phyloP scores from a whole-genome alignment of 1,140 invertebrate species.

The Meloidogyne exigua region DNA sequence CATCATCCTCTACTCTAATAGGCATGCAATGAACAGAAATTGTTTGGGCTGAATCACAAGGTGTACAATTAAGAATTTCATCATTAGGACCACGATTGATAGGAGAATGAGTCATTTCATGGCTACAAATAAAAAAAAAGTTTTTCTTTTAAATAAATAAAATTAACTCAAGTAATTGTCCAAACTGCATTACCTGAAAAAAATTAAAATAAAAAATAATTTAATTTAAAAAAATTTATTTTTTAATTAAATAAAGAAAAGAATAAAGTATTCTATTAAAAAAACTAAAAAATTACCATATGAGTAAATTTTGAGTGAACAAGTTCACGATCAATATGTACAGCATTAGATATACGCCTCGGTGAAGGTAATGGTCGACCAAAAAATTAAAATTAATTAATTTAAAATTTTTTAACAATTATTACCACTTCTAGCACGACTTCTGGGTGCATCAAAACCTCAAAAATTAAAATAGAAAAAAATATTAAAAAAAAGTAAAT shows the following conservation, averaged over 20 bases:
- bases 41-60: conserved; percentile 50
- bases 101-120: conserved; percentile 53
- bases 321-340: conserved; percentile 80
- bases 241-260: too few species aligned
- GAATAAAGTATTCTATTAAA: too few species aligned
- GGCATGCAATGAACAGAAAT: conserved; percentile 67
- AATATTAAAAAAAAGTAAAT: conserved; percentile 60
- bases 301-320: conserved; percentile 56
- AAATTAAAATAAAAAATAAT: background rate
- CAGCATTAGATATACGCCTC: conserved; percentile 77
- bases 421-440: conserved; percentile 74
- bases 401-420: background rate
- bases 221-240: background rate
- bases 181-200: conserved; percentile 56
- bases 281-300: conserved; percentile 39
- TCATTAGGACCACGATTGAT: conserved; percentile 51
- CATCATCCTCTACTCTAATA: conserved; percentile 67
- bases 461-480: background rate
- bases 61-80: conserved; percentile 57
- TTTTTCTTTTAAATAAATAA: background rate
- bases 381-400: background rate
- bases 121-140: background rate
- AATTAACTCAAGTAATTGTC: conserved; percentile 47
- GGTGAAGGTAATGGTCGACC: conserved; percentile 69
- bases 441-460: conserved; percentile 49